Percentiles rank a stretch among this genome's conserved stretches.
phyloP scores from a whole-genome alignment of 1,140 invertebrate species.

The Pararge aegeria region DNA sequence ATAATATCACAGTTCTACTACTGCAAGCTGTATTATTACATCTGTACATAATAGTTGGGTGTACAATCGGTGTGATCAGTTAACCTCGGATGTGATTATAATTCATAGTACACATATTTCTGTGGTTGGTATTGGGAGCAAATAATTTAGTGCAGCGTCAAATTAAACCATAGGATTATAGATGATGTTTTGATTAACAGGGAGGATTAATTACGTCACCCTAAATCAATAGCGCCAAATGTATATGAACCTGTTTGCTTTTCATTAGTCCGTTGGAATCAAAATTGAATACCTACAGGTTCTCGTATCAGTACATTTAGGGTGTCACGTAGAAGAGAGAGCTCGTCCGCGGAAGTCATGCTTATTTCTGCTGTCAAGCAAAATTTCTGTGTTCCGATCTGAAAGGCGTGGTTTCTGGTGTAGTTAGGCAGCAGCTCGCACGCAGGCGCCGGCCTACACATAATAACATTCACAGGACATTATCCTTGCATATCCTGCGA shows the following conservation, averaged over 20 bases:
- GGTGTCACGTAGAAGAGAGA: background rate
- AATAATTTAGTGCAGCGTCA: constrained; percentile 15
- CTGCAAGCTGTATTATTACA: no score
- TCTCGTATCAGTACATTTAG: no score
- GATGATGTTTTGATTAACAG: background rate
- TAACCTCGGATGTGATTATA: constrained; percentile 18
- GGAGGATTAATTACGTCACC: constrained; percentile 1
- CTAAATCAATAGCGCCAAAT: background rate
- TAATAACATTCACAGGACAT: no score
- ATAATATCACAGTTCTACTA: no score
- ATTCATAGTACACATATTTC: constrained; percentile 17
- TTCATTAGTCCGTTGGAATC: background rate
- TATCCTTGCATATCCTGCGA: no score
- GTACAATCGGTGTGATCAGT: constrained; percentile 7
- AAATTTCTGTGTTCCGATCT: no score
- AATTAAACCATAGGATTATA: constrained; percentile 12
- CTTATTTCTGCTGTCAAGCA: no score
- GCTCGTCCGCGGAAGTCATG: no score
- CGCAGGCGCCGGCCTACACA: no score
- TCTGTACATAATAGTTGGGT: background rate
- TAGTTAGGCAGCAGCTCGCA: no score
- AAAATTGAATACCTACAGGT: background rate
- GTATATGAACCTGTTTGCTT: background rate
- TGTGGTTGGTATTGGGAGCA: constrained; percentile 17
- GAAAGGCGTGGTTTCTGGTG: no score